These are phyloP conservation scores for Eretmocerus hayati DNA, from an alignment of 2,888 invertebrate genomes.

Conservation along the genomic window DNA sequence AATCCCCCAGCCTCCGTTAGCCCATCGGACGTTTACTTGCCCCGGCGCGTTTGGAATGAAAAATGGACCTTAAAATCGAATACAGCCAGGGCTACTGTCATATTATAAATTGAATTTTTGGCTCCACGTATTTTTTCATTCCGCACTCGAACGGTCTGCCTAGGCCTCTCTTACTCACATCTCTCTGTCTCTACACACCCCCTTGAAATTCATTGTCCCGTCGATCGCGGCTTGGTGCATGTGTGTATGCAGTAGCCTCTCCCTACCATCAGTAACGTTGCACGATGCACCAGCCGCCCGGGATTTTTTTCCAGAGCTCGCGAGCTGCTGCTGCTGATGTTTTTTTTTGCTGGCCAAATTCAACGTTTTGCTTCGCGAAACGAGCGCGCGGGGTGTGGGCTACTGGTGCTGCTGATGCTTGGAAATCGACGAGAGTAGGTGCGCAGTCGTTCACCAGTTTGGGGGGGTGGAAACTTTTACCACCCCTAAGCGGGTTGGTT, in stretches of 20 bases:
- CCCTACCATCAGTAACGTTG: constrained; percentile 7
- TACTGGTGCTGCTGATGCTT: not conserved
- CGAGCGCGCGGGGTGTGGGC: constrained; percentile 11
- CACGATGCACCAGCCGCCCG: too few species aligned
- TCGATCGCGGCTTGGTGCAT: too few species aligned
- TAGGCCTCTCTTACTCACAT: too few species aligned
- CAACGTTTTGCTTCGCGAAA: constrained; percentile 22
- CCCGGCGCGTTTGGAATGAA: constrained; percentile 30
- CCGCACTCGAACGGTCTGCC: constrained; percentile 23
- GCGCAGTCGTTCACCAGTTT: not conserved
- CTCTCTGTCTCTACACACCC: constrained; percentile 16
- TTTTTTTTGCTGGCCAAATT: constrained; percentile 16
- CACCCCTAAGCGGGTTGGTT: too few species aligned
- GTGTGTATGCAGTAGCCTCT: not conserved
- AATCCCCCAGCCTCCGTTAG: constrained; percentile 11
- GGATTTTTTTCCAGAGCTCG: constrained; percentile 8
- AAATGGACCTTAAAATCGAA: constrained; percentile 44
- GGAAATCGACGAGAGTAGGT: not conserved
- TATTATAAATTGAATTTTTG: constrained; percentile 44
- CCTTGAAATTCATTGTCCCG: constrained; percentile 13
- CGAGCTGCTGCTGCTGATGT: not conserved
- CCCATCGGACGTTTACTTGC: constrained; percentile 20
- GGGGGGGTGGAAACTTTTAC: not conserved
- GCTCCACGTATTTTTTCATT: constrained; percentile 28
- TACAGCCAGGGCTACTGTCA: constrained; percentile 43